Conservation (phyloP, 2,113 vertebrate genomes). For the Hippocampus mohnikei region DNA sequence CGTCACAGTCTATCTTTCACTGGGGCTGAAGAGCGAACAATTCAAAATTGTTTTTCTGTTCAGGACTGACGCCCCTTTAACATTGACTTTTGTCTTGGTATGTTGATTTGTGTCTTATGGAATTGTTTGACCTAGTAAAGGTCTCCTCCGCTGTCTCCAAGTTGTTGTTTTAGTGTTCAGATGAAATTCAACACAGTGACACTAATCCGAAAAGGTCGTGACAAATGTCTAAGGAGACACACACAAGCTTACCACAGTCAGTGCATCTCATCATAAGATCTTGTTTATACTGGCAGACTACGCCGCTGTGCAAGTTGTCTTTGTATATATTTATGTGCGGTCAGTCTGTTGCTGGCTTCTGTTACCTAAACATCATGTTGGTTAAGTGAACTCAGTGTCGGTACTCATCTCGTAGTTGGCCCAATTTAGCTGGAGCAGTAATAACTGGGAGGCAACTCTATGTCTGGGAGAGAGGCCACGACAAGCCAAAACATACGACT, state of each 20-base stretch:
- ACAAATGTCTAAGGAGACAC: constrained; percentile 25
- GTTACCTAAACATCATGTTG: constrained; percentile 39
- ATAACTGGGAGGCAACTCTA: constrained; percentile 31
- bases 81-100: constrained; percentile 9
- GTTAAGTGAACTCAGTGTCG: constrained; percentile 53
- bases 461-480: constrained; percentile 49
- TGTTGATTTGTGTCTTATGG: constrained; percentile 8
- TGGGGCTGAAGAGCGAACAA: neutral
- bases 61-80: constrained; percentile 22
- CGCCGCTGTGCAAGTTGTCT: constrained; percentile 19
- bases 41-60: constrained; percentile 10
- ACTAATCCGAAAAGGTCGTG: constrained; percentile 18
- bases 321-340: constrained; percentile 7
- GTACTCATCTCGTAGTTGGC: constrained; percentile 36
- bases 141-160: constrained; percentile 6
- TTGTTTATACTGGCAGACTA: constrained; percentile 33
- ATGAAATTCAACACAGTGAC: constrained; percentile 18
- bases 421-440: constrained; percentile 51
- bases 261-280: constrained; percentile 22
- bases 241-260: constrained; percentile 9
- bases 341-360: constrained; percentile 34
- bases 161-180: constrained; percentile 20
- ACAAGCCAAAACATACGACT: constrained; percentile 48
- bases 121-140: constrained; percentile 8
- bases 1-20: constrained; percentile 5